Percentiles rank a stretch among this genome's conserved stretches.
phyloP scores from a whole-genome alignment of 2,888 invertebrate species.

The Liodrosophila aerea region DNA sequence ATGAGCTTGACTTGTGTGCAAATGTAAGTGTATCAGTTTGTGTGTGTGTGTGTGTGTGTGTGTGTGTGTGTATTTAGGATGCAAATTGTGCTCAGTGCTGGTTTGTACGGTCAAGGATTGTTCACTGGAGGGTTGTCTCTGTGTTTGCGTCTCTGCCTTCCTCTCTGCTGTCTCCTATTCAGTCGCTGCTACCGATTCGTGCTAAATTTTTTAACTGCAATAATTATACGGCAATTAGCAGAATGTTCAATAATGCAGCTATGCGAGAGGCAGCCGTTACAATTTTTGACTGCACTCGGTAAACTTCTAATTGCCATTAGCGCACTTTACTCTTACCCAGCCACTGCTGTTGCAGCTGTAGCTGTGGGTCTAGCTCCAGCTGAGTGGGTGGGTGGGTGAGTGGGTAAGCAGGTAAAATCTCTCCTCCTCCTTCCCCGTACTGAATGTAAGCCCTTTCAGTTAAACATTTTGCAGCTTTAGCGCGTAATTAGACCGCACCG shows the following conservation, averaged over 20 bases:
- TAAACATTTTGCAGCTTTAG: slow-evolving; percentile 48
- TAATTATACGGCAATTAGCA: slow-evolving; percentile 74
- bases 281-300: slow-evolving; percentile 74
- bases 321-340: slow-evolving; percentile 69
- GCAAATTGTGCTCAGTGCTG: slow-evolving; percentile 9
- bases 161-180: neutral
- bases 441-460: neutral
- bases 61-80: neutral
- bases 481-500: slow-evolving; percentile 73
- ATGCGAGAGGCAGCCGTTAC: slow-evolving; percentile 68
- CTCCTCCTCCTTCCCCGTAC: no score
- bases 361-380: no score
- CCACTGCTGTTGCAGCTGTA: slow-evolving; percentile 8
- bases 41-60: neutral
- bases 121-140: neutral
- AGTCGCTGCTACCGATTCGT: slow-evolving; percentile 21
- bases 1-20: slow-evolving; percentile 34
- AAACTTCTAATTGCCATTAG: slow-evolving; percentile 77
- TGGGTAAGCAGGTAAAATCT: slow-evolving; percentile 34
- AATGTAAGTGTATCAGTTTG: slow-evolving; percentile 30
- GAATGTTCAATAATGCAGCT: slow-evolving; percentile 76
- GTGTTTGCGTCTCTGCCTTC: neutral
- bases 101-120: slow-evolving; percentile 7
- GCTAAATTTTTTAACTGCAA: slow-evolving; percentile 74
- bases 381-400: slow-evolving; percentile 3